Percentiles rank a stretch among this genome's conserved stretches.
These are phyloP conservation scores for Elysia crispata DNA, from an alignment of 2,888 invertebrate species.

Conservation along the genomic window DNA sequence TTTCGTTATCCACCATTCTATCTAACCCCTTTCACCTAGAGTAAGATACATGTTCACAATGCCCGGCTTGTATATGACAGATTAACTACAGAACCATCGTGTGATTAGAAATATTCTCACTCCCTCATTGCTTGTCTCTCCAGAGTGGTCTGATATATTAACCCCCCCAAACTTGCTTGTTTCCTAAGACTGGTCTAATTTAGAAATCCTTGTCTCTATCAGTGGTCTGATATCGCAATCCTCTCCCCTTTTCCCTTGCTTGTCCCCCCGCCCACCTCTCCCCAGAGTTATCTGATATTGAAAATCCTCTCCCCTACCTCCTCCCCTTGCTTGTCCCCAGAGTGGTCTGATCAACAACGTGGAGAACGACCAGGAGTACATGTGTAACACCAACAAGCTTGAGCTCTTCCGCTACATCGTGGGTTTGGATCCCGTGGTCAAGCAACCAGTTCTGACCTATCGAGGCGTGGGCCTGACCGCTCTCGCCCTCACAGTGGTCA, in stretches of 20 bases:
- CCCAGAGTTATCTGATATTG: neutral
- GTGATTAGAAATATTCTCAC: no score
- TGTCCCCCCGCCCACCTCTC: neutral
- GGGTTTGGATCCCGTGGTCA: constrained; percentile 92
- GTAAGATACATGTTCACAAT: no score
- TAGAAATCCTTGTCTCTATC: no score
- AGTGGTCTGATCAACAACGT: constrained; percentile 57
- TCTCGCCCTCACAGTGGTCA: constrained; percentile 96
- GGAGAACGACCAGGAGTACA: constrained; percentile 59
- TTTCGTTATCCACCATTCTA: no score
- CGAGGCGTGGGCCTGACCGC: constrained; percentile 87
- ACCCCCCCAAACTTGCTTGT: neutral
- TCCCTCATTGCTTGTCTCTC: neutral
- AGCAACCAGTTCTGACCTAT: constrained; percentile 91
- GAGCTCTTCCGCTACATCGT: constrained; percentile 81
- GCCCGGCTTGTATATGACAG: no score
- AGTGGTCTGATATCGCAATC: neutral
- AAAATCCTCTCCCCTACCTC: neutral
- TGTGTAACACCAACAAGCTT: constrained; percentile 62
- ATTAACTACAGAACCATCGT: no score
- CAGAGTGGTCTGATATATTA: neutral
- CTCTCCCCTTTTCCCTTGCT: neutral
- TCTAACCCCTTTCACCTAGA: no score
- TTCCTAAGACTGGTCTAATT: no score
- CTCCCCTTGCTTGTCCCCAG: constrained; percentile 49